Conservation (phyloP, 2,888 invertebrate species). For the Parelbella ahira region DNA sequence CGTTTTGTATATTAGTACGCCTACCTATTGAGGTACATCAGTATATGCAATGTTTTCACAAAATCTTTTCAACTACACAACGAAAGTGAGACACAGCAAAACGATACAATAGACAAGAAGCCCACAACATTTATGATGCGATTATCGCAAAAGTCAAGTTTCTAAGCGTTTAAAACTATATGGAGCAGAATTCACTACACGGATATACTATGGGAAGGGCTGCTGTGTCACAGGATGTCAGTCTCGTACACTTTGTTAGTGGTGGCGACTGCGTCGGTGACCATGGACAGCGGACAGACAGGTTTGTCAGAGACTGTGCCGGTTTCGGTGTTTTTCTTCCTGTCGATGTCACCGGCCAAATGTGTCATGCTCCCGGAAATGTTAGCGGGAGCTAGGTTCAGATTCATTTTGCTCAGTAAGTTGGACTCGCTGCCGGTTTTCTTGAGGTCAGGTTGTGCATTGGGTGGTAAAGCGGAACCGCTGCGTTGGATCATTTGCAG, state of each 20-base stretch:
- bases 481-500: conserved; percentile 92
- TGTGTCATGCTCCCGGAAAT: conserved; percentile 70
- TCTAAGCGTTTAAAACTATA: neutral
- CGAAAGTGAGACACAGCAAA: too few species aligned
- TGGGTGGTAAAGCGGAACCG: conserved; percentile 82
- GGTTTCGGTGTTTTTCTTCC: conserved; percentile 26
- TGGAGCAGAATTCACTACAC: conserved; percentile 35
- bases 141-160: neutral
- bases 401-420: conserved; percentile 89
- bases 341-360: conserved; percentile 45
- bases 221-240: conserved; percentile 90
- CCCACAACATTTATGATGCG: too few species aligned
- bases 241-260: conserved; percentile 94
- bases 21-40: too few species aligned
- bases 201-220: conserved; percentile 44
- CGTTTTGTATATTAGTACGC: too few species aligned
- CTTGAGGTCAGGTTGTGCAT: conserved; percentile 85
- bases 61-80: too few species aligned
- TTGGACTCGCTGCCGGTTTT: conserved; percentile 95
- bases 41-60: too few species aligned
- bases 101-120: too few species aligned
- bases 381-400: conserved; percentile 80
- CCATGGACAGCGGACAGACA: conserved; percentile 33
- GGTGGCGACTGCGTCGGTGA: conserved; percentile 67
- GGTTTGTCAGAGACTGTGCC: conserved; percentile 25